Evolutionary conservation across 2,113 vertebrate genomes (phyloP).

Genomic region (Octodon degus): DNA sequence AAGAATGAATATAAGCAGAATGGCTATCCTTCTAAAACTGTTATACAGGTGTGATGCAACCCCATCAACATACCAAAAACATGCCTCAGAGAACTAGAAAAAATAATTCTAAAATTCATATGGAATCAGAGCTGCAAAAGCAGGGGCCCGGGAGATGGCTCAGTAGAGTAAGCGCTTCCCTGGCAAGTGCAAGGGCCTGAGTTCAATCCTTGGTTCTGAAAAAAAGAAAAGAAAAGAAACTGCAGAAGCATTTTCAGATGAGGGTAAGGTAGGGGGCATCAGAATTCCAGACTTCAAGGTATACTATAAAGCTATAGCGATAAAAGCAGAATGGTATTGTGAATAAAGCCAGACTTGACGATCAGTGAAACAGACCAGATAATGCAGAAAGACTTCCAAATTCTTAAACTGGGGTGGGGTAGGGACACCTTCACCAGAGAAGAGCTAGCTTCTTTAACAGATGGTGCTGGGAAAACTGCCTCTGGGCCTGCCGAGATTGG

Average conservation of each 20-base stretch:
- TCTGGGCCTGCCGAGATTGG: neutral
- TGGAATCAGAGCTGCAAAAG: neutral
- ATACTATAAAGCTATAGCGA: neutral
- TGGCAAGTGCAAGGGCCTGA: too few relatives aligned
- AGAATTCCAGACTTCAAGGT: neutral
- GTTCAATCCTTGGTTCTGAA: too few relatives aligned
- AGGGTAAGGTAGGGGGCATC: neutral
- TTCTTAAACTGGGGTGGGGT: too few relatives aligned
- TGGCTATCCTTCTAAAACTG: neutral
- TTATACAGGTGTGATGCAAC: neutral
- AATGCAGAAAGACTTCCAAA: neutral
- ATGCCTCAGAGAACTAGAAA: neutral
- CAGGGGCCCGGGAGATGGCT: neutral
- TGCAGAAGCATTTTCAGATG: neutral
- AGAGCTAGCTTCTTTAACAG: neutral
- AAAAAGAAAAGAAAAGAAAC: neutral
- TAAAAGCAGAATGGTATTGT: neutral
- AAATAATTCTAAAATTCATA: neutral
- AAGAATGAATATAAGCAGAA: neutral
- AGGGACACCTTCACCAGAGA: neutral
- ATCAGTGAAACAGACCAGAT: neutral
- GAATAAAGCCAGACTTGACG: neutral
- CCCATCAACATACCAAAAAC: neutral
- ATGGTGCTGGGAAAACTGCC: neutral
- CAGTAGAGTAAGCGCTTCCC: too few relatives aligned